Base-by-base conservation (phyloP, 2,888 invertebrate genomes). In the Stenchaetothrips biformis region DNA sequence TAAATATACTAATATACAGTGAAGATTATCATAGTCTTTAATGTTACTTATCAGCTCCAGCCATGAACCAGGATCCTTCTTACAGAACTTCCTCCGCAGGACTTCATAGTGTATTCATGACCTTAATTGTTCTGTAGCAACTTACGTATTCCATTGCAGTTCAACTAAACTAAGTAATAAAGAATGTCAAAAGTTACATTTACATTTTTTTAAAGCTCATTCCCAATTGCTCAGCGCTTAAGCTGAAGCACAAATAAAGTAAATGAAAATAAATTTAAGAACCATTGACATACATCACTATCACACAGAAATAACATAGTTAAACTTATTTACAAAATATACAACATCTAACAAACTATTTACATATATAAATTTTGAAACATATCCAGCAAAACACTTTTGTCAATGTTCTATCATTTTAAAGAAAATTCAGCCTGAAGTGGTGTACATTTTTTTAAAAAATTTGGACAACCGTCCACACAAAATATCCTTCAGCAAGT, bases 251-350 rank as follows among this genome's bases (percentile, higher is more conserved):
- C 67, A 74, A 74, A 74, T 25, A 11, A 25, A 11, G 25, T 74
- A 74, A 74, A 74, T 25, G 67, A 74, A 74, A 25, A 25, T 25
- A 25, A 8, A 74, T 13, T 18, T 74, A 74, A 25, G 25, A 21
- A 74, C 21, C 67, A 74, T 21, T 25, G 25, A 21, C 25, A 74
- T 74, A 11, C 25, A 74, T 74, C 67, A 74, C 67, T 74, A 74
- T 74, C 67, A 74, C 67, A 74, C 25, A 74, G 67, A 37, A 37
- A 37, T 25, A 74, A 74, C 25, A 74, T 74, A 2, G 67, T 74
- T 25, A 74, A 74, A 74, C 67, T 11, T 74, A 74, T 74, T 74
- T 25, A 74, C 67, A 74, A 25, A 74, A 74, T 74, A 25, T 25
- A 74, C 67, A 74, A 74, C 25, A 25, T 11, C 67, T 25, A 74